A percentile compares a stretch with the other conserved stretches of the same genome.
Conservation (phyloP, 2,888 invertebrate species). For the Oligia fasciuncula region DNA sequence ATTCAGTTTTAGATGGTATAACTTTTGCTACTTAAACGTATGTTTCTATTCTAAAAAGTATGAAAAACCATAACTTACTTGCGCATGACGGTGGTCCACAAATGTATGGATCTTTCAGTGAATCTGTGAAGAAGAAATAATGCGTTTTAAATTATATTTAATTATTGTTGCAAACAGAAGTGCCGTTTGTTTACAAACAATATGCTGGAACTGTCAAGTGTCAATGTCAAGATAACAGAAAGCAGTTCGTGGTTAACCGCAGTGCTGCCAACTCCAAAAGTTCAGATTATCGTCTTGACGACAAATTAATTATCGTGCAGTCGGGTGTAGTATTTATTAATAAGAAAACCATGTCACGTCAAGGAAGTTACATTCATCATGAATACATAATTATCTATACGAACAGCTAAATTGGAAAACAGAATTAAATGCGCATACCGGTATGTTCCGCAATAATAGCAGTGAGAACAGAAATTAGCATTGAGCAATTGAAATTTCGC, state of each 20-base stretch:
- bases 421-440: too few relatives aligned
- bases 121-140: conserved; percentile 88
- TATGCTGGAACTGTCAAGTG: neutral
- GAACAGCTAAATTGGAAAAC: too few relatives aligned
- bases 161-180: conserved; percentile 22
- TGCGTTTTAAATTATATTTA: neutral
- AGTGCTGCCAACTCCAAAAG: neutral
- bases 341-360: too few relatives aligned
- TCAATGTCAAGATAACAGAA: conserved; percentile 12
- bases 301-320: neutral
- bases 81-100: conserved; percentile 93
- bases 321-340: too few relatives aligned
- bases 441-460: too few relatives aligned
- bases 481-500: too few relatives aligned
- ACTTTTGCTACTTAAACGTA: neutral
- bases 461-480: too few relatives aligned
- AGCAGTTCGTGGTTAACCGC: neutral
- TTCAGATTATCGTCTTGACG: neutral
- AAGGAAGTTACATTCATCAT: too few relatives aligned
- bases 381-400: too few relatives aligned
- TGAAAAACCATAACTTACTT: conserved; percentile 81
- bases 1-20: neutral
- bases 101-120: conserved; percentile 92
- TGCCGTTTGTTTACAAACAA: conserved; percentile 42
- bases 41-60: neutral